Percentiles rank a stretch among this genome's conserved stretches.
Conservation (phyloP, 2,797 vertebrate species). For the Huso huso region DNA sequence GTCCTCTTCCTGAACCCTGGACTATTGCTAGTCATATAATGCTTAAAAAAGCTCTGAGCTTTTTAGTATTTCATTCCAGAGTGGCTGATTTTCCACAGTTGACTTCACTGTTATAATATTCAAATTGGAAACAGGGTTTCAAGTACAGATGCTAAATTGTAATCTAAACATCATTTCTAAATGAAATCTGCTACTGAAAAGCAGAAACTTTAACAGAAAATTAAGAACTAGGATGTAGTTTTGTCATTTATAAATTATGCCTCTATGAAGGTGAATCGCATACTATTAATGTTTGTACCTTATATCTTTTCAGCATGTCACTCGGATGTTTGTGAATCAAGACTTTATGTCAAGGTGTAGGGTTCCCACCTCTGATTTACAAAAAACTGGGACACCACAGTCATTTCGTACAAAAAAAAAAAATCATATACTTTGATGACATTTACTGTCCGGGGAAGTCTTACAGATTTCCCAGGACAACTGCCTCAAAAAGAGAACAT, state of each 20-base stretch:
- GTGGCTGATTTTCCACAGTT: slow-evolving; percentile 47
- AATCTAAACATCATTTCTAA: slow-evolving; percentile 29
- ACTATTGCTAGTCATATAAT: slow-evolving; percentile 15
- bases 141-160: slow-evolving; percentile 44
- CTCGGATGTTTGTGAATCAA: slow-evolving; percentile 57
- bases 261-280: slow-evolving; percentile 43
- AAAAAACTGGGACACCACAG: no score
- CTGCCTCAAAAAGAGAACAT: no score
- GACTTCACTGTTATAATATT: slow-evolving; percentile 49
- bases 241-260: slow-evolving; percentile 38
- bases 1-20: no score
- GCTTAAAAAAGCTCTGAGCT: slow-evolving; percentile 41
- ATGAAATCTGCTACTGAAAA: slow-evolving; percentile 43
- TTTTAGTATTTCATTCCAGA: slow-evolving; percentile 40
- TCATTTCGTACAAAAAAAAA: no score
- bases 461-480: no score
- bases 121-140: slow-evolving; percentile 30
- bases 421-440: no score
- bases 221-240: slow-evolving; percentile 35
- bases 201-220: slow-evolving; percentile 40
- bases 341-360: slow-evolving; percentile 64
- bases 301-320: slow-evolving; percentile 52
- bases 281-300: slow-evolving; percentile 44
- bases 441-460: no score
- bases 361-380: no score